Evolutionary conservation across 2,888 invertebrate species (phyloP), one percentile per base, ranked within the genome.

Genomic region (Elaeidobius kamerunicus): DNA sequence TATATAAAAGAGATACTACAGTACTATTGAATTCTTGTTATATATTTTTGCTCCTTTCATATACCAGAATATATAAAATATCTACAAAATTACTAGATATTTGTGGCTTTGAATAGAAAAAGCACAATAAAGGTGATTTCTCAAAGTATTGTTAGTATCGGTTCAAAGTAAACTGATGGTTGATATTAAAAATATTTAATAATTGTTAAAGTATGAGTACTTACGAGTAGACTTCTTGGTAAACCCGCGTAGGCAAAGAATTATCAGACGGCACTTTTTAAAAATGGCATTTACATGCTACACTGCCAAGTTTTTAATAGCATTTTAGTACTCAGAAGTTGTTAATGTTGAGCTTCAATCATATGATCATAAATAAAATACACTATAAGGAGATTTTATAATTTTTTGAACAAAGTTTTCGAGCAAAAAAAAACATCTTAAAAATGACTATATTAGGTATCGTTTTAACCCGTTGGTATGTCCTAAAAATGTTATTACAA

Each of bases 231-330:
- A 16, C 20, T 20, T 16, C 20, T 45, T 36, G 7, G 17, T 28
- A n/a, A 39, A 42, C 6, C 9, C 16, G 28, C 36, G 30, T 35
- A 27, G 19, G 30, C 45, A 38, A 39, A 32, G 39, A 39, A 39
- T 36, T 45, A 40, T 18, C 20, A 35, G 12, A 18, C 16, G 45
- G 49, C 54, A 53, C 53, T 48, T 36, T 46, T 53, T 54, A 45
- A 47, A 38, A 35, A 47, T 42, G 52, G 49, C 50, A 45, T 52
- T 56, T 53, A 50, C 39, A 54, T 51, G 50, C 51, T 41, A 45
- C 48, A 57, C 57, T 55, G 55, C 52, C 52, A 51, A 43, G 14
- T 36, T 38, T 45, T 11, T 41, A 48, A 43, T 39, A 18, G 52
- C 41, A 48, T 56, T 55, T 50, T 55, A 51, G 41, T 30, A 43